These are phyloP conservation scores for Bufo gargarizans DNA, from an alignment of 2,113 vertebrate species.

Conservation along the genomic window DNA sequence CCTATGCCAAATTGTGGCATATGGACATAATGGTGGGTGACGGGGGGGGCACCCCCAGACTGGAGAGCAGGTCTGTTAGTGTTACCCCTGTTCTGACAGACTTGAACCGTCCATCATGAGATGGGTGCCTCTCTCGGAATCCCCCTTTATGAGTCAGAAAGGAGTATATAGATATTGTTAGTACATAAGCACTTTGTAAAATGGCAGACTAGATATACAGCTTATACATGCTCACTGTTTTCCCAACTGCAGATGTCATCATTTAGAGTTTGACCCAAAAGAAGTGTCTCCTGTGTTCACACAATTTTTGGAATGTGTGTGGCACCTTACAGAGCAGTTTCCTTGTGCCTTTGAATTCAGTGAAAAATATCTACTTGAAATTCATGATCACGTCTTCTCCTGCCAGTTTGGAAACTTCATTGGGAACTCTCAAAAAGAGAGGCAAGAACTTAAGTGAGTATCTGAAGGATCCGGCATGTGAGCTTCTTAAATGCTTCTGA, in stretches of 20 bases:
- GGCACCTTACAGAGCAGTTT: slow-evolving; percentile 84
- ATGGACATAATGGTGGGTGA: too few relatives aligned
- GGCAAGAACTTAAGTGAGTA: slow-evolving; percentile 77
- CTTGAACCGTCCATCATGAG: too few relatives aligned
- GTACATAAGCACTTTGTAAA: neutral
- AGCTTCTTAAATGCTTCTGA: too few relatives aligned
- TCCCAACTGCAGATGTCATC: slow-evolving; percentile 73
- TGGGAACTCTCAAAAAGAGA: slow-evolving; percentile 80
- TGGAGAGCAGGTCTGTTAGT: too few relatives aligned
- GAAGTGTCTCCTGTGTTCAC: slow-evolving; percentile 84
- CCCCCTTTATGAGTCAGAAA: too few relatives aligned
- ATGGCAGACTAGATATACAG: neutral
- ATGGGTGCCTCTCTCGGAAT: too few relatives aligned
- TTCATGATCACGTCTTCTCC: slow-evolving; percentile 80
- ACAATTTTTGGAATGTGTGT: slow-evolving; percentile 81
- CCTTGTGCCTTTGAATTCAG: slow-evolving; percentile 80
- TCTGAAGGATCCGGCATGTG: neutral
- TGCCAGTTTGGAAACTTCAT: slow-evolving; percentile 87
- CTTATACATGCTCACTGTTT: neutral
- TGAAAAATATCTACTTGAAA: slow-evolving; percentile 75
- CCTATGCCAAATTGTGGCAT: too few relatives aligned
- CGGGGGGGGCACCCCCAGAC: too few relatives aligned
- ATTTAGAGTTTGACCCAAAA: slow-evolving; percentile 77
- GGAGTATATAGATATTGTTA: neutral
- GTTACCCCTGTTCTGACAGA: too few relatives aligned